Conservation (phyloP, 2,888 invertebrate genomes). For the Drosophila sordidula region DNA sequence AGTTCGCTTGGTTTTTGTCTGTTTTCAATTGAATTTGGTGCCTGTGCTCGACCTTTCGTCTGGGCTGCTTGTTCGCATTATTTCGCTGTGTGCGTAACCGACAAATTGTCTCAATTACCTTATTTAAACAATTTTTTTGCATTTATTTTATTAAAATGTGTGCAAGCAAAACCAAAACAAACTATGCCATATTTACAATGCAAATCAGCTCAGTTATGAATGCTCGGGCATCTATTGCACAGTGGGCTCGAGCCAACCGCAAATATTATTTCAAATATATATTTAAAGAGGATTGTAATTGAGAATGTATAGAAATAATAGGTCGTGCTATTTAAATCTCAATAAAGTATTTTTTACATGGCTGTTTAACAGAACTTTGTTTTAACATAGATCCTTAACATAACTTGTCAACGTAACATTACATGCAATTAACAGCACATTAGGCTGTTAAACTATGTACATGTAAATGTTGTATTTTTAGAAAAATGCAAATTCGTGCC, state of each 20-base stretch:
- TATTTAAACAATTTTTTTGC: conserved; percentile 82
- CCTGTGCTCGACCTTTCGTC: conserved; percentile 56
- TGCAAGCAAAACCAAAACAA: conserved; percentile 64
- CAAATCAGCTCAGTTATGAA: conserved; percentile 39
- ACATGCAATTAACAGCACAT: neutral
- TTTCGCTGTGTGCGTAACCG: conserved; percentile 48
- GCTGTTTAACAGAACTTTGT: no score
- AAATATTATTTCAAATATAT: no score
- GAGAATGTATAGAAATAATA: no score
- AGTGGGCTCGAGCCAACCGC: conserved; percentile 19
- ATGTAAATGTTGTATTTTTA: neutral
- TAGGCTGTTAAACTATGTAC: neutral
- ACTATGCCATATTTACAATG: conserved; percentile 46
- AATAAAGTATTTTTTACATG: neutral
- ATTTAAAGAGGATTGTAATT: no score
- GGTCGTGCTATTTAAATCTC: neutral
- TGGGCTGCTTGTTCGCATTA: conserved; percentile 10
- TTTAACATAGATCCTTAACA: no score
- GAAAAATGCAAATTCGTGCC: neutral
- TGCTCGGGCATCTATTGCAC: conserved; percentile 36
- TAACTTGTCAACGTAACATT: no score
- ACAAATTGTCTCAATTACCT: conserved; percentile 84
- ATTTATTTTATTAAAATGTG: conserved; percentile 80
- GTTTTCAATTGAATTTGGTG: conserved; percentile 29
- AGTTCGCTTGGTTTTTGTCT: conserved; percentile 22